Percentiles rank a stretch among this genome's conserved stretches.
Evolutionary conservation across 2,888 invertebrate genomes (phyloP).

Genomic region (Trichogramma evanescens): DNA sequence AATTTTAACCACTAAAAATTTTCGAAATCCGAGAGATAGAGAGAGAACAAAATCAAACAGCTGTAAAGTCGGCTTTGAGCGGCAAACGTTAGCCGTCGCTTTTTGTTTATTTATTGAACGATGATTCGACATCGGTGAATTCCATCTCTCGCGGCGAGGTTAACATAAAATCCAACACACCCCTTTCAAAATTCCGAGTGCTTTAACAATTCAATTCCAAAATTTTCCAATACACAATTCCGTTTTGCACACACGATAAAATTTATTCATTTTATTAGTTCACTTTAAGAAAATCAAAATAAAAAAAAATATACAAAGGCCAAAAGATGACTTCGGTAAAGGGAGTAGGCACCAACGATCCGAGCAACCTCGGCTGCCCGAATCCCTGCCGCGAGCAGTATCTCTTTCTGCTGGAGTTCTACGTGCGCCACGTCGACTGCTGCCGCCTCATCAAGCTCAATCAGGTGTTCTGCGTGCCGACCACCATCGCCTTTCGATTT

Average conservation of each 20-base stretch:
- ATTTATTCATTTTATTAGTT: not conserved
- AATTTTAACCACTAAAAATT: conserved; percentile 6
- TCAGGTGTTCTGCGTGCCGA: conserved; percentile 43
- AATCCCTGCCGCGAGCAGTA: conserved; percentile 30
- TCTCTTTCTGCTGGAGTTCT: conserved; percentile 58
- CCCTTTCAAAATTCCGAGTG: not conserved
- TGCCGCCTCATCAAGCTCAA: conserved; percentile 36
- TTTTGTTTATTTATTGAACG: too few relatives aligned
- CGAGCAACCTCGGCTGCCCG: not conserved
- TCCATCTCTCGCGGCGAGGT: too few relatives aligned
- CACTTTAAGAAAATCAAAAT: not conserved
- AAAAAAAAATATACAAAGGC: not conserved
- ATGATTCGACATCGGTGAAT: too few relatives aligned
- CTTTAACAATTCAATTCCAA: not conserved
- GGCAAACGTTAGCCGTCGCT: too few relatives aligned
- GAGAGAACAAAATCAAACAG: too few relatives aligned
- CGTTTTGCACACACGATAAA: not conserved
- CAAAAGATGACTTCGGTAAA: not conserved
- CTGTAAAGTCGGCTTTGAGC: too few relatives aligned
- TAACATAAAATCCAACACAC: not conserved
- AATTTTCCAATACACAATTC: not conserved
- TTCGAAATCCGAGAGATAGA: not conserved
- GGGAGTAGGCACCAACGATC: not conserved
- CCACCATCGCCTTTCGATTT: conserved; percentile 56
- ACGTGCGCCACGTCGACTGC: conserved; percentile 51